Base-by-base conservation (phyloP, 1,140 invertebrate species). In the Drosophila quadrilineata region DNA sequence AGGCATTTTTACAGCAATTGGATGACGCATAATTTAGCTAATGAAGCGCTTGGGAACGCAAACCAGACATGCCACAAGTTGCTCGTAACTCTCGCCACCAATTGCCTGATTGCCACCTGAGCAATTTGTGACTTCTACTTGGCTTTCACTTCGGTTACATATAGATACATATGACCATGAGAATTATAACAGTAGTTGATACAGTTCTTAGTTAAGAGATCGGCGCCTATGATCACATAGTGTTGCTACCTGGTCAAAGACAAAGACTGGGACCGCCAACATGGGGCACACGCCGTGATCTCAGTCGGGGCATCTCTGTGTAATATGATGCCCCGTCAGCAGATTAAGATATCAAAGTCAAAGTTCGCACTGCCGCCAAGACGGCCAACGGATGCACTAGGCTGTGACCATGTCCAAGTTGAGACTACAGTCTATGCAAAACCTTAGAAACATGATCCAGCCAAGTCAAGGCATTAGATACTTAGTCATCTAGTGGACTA, bases 341-440 rank as follows among this genome's bases (percentile, higher is more conserved):
- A 77, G 74, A 84, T 84, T 77, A 77, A 84, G 77, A 84, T 84
- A 84, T 84, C 77, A 84, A 84, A 84, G 77, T 77, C 74, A 80
- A 79, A 80, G 70, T 80, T 79, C 71, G 75, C 49, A 69, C 63
- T 71, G 75, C 75, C 77, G 77, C 70, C 31, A 38, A 8, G 17
- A 5, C 75, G 79, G 77, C 70, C n/a, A n/a, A n/a, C n/a, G 28
- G 64, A 82, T 84, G 79, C 77, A 84, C 65, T 53, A 68, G 65
- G 43, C 79, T 85, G 70, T 85, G 73, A 84, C 77, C 73, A 75
- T 45, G 49, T 65, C 64, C 64, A 63, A n/a, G n/a, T n/a, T n/a
- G n/a, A n/a, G 16, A 43, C 2, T 5, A 16, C 36, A 38, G 36
- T 38, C 3, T 19, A 19, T 26, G 38, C 24, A 31, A 40, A 43